phyloP scores from a whole-genome alignment of 2,113 vertebrate genomes.

The Grammomys surdaster region DNA sequence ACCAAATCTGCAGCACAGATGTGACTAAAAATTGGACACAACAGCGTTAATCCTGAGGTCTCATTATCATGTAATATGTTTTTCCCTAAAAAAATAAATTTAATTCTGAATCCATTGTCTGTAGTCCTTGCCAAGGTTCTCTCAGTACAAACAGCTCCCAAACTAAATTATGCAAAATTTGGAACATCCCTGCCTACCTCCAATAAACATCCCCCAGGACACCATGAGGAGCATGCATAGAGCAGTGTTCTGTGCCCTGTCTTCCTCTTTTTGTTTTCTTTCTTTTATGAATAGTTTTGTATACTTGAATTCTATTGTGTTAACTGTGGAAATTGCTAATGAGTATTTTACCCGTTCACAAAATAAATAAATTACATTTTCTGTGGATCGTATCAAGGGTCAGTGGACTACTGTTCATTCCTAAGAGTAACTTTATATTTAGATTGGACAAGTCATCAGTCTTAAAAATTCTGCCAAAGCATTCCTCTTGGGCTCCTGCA shows the following conservation, averaged over 20 bases:
- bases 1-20: background rate
- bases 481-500: slow-evolving; percentile 52
- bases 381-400: slow-evolving; percentile 57
- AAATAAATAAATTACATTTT: slow-evolving; percentile 57
- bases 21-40: slow-evolving; percentile 13
- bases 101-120: slow-evolving; percentile 42
- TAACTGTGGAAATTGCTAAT: slow-evolving; percentile 49
- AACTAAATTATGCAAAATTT: slow-evolving; percentile 41
- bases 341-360: slow-evolving; percentile 57
- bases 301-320: background rate
- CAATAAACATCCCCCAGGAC: slow-evolving; percentile 64
- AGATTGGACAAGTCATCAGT: slow-evolving; percentile 36
- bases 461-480: slow-evolving; percentile 48
- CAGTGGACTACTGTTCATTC: slow-evolving; percentile 45
- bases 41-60: slow-evolving; percentile 46
- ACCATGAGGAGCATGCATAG: slow-evolving; percentile 21
- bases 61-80: slow-evolving; percentile 49
- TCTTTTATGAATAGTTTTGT: slow-evolving; percentile 68
- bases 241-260: slow-evolving; percentile 59
- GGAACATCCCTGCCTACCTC: slow-evolving; percentile 80
- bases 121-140: slow-evolving; percentile 70
- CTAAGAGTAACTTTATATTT: slow-evolving; percentile 50
- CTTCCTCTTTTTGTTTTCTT: slow-evolving; percentile 52
- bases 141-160: slow-evolving; percentile 71
- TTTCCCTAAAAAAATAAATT: slow-evolving; percentile 66